Evolutionary conservation across 92 coral and sea anemone genomes (phyloP).

Genomic region (Parazoanthus darwini): DNA sequence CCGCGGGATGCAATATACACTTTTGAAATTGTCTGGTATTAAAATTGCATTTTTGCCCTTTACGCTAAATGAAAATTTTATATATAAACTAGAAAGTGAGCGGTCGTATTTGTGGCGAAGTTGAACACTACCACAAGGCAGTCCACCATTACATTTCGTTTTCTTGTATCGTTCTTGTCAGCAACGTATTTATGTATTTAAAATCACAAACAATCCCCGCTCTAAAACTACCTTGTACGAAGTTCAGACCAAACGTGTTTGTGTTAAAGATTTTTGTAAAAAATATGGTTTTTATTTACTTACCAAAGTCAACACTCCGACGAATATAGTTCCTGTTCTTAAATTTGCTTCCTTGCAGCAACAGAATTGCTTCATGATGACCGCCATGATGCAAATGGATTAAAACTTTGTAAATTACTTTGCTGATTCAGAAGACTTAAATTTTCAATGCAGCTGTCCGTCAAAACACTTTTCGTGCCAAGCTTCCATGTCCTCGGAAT

Average conservation of each 20-base stretch:
- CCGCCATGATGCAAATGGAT: conserved; percentile 19
- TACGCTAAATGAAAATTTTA: background rate
- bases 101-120: background rate
- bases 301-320: background rate
- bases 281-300: background rate
- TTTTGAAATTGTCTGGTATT: background rate
- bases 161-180: background rate
- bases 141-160: background rate
- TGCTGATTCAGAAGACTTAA: background rate
- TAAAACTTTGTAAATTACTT: background rate
- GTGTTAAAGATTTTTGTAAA: background rate
- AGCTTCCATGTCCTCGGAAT: background rate
- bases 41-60: background rate
- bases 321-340: background rate
- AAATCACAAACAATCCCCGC: background rate
- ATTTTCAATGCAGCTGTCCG: background rate
- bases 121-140: background rate
- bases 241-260: background rate
- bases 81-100: background rate
- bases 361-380: conserved; percentile 17
- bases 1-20: background rate
- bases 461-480: background rate
- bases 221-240: background rate
- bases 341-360: conserved; percentile 16
- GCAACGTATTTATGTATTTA: background rate